Percentiles rank a stretch among this genome's conserved stretches.
Conservation (phyloP, 2,888 invertebrate genomes). For the Macaria liturata region DNA sequence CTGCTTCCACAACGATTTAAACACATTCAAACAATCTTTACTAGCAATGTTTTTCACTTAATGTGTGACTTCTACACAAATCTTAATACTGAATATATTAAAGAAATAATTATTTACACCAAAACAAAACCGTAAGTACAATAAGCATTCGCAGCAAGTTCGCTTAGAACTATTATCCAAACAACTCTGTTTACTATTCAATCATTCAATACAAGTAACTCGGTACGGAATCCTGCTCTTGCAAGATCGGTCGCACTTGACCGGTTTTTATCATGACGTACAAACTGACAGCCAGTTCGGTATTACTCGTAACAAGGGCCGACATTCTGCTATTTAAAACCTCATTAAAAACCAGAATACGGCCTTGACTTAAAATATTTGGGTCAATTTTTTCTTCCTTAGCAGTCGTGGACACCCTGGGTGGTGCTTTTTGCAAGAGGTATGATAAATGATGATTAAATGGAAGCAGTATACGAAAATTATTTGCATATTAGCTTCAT, state of each 20-base stretch:
- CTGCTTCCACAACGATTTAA: too few relatives aligned
- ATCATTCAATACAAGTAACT: conserved; percentile 11
- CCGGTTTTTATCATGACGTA: conserved; percentile 17
- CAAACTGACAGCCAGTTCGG: conserved; percentile 17
- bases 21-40: too few relatives aligned
- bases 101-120: too few relatives aligned
- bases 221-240: conserved; percentile 13
- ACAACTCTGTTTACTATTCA: conserved; percentile 10
- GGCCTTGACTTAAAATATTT: conserved; percentile 19
- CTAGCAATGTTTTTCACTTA: too few relatives aligned
- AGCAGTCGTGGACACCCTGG: background rate
- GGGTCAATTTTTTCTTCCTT: conserved; percentile 5
- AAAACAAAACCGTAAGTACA: too few relatives aligned
- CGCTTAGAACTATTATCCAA: too few relatives aligned
- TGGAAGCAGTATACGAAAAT: too few relatives aligned
- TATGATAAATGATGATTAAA: background rate
- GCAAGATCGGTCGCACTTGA: conserved; percentile 17
- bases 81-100: too few relatives aligned
- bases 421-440: conserved; percentile 4
- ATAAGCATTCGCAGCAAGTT: too few relatives aligned
- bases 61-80: too few relatives aligned
- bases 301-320: conserved; percentile 17
- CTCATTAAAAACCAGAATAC: conserved; percentile 22
- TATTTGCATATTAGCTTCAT: too few relatives aligned
- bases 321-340: conserved; percentile 17